Evolutionary conservation across 2,888 invertebrate species (phyloP), one percentile per base, ranked within the genome.

Genomic region (Anoplius nigerrimus): DNA sequence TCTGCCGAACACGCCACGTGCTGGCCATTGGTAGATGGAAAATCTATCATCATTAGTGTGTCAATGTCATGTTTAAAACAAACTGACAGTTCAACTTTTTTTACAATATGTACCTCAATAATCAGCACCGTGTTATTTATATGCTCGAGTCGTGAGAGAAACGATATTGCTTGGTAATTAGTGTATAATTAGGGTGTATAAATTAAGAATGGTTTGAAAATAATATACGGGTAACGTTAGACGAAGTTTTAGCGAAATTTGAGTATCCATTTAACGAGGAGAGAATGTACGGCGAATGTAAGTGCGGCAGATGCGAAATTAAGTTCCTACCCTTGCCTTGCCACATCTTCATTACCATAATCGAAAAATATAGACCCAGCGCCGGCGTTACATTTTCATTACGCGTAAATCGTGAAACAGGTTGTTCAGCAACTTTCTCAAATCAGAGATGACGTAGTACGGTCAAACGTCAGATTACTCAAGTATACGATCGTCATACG

Each of bases 211-310:
- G 16, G 22, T 60, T 57, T 70, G 20, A 22, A 68, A 53, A 57
- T 54, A 60, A 56, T 34, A 66, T 75, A 43, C 58, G 13, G 53
- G 64, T 69, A 78, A 77, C 66, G 45, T 73, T 75, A 66, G 52
- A 73, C 69, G 77, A 80, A 82, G 79, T 82, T 77, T 82, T 78
- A 76, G 77, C 78, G 83, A 81, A 83, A 84, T 81, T 82, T 76
- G 80, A 84, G 83, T 84, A 80, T 82, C 81, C 82, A 81, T 82
- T 79, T 69, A 68, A 62, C 61, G 53, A 59, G 54, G 69, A 66
- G 61, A 70, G 68, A 68, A 74, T 67, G 62, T 62, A 68, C 62
- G 62, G 62, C 55, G 68, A 61, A 65, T 64, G 57, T 71, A 69
- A 71, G 62, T 56, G 71, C 53, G 54, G 67, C 56, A 69, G 59